Base-by-base conservation (phyloP, 2,113 vertebrate species). In the Thalassoma bifasciatum region DNA sequence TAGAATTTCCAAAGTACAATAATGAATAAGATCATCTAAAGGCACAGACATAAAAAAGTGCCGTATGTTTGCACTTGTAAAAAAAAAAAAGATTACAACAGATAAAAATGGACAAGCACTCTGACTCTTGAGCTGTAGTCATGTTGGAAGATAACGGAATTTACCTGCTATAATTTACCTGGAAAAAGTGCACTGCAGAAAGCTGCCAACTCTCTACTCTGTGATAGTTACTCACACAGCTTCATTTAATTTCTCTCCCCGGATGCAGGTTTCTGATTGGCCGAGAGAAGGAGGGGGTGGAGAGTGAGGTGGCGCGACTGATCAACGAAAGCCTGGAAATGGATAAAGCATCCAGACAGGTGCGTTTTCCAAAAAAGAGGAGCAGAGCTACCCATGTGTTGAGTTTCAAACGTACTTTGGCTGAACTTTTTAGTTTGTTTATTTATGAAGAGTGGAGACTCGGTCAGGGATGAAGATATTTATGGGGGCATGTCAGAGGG, bases 281-380 rank as follows among this genome's bases (percentile, higher is more conserved):
- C 38, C 94, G 96, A 86, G 96, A 96, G 82, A 96, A 95, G 89
- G 95, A 94, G 0, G 96, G 96, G 6, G 93, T 94, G 75, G 95
- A 96, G 79, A 98, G 96, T 51, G 96, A 98, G 90, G 96, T 98
- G 79, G 96, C 95, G 0, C 94, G 96, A 2, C 94, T 98, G 36
- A 97, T 98, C 81, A 95, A 94, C 37, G 96, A 98, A 86, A 97
- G 96, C 21, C 86, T 98, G 58, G 95, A 97, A 78, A 95, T 96
- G 77, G 96, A 98, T 76, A 93, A 92, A 66, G 53, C 82, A 22
- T 61, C 53, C 44, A 63, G 11, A 66, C 79, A 83, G 75, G 91
- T 90, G 22, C 34, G 58, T 64, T 22, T 37, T 34, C 8, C 4
- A 2, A 2, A 38, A 2, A 38, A 50, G 21, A 42, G 21, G 34